Evolutionary conservation across 1,140 invertebrate genomes (phyloP), one percentile per base, ranked within the genome.

Genomic region (Chironomus tepperi): DNA sequence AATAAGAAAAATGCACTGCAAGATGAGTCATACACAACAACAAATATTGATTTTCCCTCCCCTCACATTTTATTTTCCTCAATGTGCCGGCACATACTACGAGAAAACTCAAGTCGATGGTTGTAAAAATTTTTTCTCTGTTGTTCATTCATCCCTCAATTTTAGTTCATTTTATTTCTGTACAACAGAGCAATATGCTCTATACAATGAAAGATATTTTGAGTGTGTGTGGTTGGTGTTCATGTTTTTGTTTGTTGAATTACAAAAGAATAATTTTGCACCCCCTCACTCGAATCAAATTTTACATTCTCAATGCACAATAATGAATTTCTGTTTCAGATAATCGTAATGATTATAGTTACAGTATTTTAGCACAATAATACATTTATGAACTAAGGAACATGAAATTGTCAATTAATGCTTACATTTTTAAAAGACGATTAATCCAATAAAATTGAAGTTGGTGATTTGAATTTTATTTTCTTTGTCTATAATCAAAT

Each of bases 41-140:
- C 65, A 70, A 70, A 70, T 70, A 57, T 57, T 57, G 47, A 57
- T 57, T 57, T 57, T 57, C 47, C 47, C 47, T 57, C 47, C 47
- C 47, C n/a, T 15, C 12, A 15, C 47, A 57, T n/a, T 57, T 57
- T 57, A n/a, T n/a, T 47, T 47, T 15, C 15, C 47, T 57, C 47
- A n/a, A 15, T 57, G 47, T 57, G 47, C 47, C 47, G 47, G 47
- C 47, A 57, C 12, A 34, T 34, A 34, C 24, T 34, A 34, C 5
- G 24, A 34, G 24, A 34, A 57, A 57, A 57, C 47, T 57, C 47
- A 57, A 8, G 47, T 57, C 12, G 47, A 57, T 47, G 47, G 47
- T 57, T 57, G 47, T 57, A 57, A 57, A 57, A 57, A 57, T 57
- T 57, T 57, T 57, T 57, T 57, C 15, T 34, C 24, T 34, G 24